Base-by-base conservation (phyloP, 2,797 vertebrate species). In the Numenius phaeopus region DNA sequence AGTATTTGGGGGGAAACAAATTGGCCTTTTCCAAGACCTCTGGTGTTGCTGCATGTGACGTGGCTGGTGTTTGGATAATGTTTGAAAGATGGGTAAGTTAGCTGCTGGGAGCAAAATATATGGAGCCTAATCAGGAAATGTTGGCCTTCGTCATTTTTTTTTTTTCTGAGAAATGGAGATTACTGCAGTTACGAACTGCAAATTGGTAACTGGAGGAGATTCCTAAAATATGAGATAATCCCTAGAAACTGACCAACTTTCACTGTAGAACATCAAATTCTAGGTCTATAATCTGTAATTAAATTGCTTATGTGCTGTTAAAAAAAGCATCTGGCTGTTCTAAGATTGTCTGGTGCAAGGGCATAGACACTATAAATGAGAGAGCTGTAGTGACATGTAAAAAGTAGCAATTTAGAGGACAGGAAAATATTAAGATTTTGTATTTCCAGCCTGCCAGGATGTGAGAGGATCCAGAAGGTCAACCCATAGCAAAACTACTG, bases 161-260 rank as follows among this genome's bases (percentile, higher is more conserved):
- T 21, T 77, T 66, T 59, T 58, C 80, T 30, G 95, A 95, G 85
- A 96, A 92, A 67, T 37, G 80, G 93, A 95, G 89, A 94, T 97
- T 82, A 70, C 80, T 92, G 91, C 88, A 90, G 94, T 95, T 95
- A 62, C 30, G 4, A 96, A 86, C 95, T 97, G 95, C 93, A 97
- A 94, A 96, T 96, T 95, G 95, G 96, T 94, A 18, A 95, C 90
- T 88, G 94, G 78, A 44, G 79, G 91, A 88, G 94, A 97, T 97
- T 83, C 96, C 94, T 95, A 76, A 97, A 97, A 96, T 93, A 96
- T 97, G 96, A 97, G 93, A 72, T 96, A 97, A 97, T 97, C 83
- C 95, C 79, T 91, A 85, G 62, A 75, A 95, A 73, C 89, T 54
- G 88, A 96, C 97, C 91, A 18, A 10, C 90, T 91, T 88, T 87